Conservation (phyloP, 1,140 invertebrate species). For the Oppia nitens region DNA sequence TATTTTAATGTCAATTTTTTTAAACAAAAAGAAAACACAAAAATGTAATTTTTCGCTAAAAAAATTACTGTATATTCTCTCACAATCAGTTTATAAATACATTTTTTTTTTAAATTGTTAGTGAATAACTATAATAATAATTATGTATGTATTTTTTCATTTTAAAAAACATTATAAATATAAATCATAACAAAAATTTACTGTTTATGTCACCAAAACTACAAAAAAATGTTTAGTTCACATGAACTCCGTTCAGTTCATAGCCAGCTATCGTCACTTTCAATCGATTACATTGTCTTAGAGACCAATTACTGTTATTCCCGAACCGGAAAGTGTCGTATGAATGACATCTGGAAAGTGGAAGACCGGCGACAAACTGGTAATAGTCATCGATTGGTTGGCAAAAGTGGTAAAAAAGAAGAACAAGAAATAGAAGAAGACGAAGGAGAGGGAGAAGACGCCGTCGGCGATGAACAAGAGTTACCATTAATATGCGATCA, state of each 20-base stretch:
- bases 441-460: neutral
- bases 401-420: neutral
- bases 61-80: neutral
- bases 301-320: neutral
- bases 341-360: neutral
- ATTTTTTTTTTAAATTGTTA: neutral
- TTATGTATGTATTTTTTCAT: slow-evolving; percentile 6
- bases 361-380: neutral
- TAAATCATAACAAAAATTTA: no score
- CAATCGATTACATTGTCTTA: neutral
- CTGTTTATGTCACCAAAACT: slow-evolving; percentile 11
- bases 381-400: neutral
- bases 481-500: neutral
- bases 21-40: neutral
- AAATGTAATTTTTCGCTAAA: neutral
- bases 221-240: slow-evolving; percentile 1
- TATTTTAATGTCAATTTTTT: neutral
- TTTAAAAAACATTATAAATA: no score
- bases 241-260: slow-evolving; percentile 12
- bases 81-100: neutral
- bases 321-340: neutral
- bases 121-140: neutral
- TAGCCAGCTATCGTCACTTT: slow-evolving; percentile 12
- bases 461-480: neutral
- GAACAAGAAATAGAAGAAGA: neutral